Evolutionary conservation across 2,113 vertebrate genomes (phyloP), one percentile per base, ranked within the genome.

Genomic region (Fukomys damarensis): DNA sequence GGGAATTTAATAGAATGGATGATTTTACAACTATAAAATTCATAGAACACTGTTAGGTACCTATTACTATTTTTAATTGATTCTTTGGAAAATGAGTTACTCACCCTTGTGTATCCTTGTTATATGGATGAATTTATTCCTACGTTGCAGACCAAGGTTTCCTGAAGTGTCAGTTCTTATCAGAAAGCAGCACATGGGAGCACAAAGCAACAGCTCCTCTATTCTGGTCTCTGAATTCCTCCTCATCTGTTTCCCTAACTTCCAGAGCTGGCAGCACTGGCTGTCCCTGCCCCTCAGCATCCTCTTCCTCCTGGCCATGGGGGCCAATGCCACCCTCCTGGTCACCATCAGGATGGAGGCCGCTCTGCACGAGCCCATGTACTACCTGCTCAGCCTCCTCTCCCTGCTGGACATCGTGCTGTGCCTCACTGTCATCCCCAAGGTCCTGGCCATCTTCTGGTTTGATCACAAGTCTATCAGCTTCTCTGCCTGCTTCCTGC

Each of bases 351-450:
- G 19, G 19, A 49, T 95, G 63, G 97, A 97, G 30, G 9, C 38
- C 4, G 56, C 93, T 61, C 93, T 79, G 76, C 76, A 79, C 0
- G 95, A 93, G 7, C 96, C 96, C 61, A 76, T 97, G 96, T 97
- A 97, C 63, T 97, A 97, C 46, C n/a, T 97, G 41, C 96, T 97
- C 66, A 91, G 96, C n/a, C n/a, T 96, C 0, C 91, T 98, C 12
- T 95, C 97, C 9, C 8, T 96, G 0, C 22, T 98, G 32, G 97
- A 97, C 41, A 63, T 96, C 0, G 61, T 97, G 19, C 26, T 97
- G 56, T 98, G 96, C 10, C 94, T 97, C 59, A 96, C 95, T 0
- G 88, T 97, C 72, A 97, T 98, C 30, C 97, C 96, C 63, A 98
- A 98, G 76, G 96, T 97, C 20, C 61, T 97, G 86, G 56, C 28